Evolutionary conservation across 2,113 vertebrate genomes (phyloP).

Genomic region (Syngnathus floridae): DNA sequence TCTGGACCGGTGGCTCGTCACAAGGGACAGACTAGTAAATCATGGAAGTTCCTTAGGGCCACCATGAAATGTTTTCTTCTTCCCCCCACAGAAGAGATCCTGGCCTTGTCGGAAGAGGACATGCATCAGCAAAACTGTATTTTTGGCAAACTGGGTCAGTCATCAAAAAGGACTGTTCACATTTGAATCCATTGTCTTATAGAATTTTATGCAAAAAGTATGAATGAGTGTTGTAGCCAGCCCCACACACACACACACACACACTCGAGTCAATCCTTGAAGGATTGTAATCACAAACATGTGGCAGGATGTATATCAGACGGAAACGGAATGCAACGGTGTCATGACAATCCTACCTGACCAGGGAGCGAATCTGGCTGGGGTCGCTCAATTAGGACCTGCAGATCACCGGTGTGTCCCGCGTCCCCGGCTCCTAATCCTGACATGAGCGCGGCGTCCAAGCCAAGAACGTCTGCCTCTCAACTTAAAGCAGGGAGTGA

Average conservation of each 20-base stretch:
- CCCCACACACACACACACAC: too few relatives aligned
- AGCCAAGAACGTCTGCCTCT: constrained; percentile 59
- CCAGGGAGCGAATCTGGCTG: constrained; percentile 50
- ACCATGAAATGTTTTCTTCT: neutral
- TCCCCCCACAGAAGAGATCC: neutral
- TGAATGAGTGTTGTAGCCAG: neutral
- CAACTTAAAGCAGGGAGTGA: constrained; percentile 45
- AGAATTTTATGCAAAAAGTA: neutral
- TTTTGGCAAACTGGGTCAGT: neutral
- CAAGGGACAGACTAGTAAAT: neutral
- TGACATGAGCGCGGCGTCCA: constrained; percentile 61
- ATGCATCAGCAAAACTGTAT: neutral
- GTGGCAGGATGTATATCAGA: neutral
- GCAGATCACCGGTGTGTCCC: constrained; percentile 64
- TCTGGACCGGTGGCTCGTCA: neutral
- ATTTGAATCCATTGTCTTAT: too few relatives aligned
- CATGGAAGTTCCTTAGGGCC: neutral
- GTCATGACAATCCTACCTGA: constrained; percentile 49
- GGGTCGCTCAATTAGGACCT: constrained; percentile 50
- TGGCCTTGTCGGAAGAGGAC: neutral
- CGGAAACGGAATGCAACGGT: neutral
- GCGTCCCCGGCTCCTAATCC: constrained; percentile 63
- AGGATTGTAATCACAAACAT: neutral
- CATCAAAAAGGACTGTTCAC: too few relatives aligned
- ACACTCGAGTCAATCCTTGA: too few relatives aligned